These are phyloP conservation scores for Gymnoscopelus braueri DNA, from an alignment of 2,797 vertebrate genomes.

Conservation along the genomic window DNA sequence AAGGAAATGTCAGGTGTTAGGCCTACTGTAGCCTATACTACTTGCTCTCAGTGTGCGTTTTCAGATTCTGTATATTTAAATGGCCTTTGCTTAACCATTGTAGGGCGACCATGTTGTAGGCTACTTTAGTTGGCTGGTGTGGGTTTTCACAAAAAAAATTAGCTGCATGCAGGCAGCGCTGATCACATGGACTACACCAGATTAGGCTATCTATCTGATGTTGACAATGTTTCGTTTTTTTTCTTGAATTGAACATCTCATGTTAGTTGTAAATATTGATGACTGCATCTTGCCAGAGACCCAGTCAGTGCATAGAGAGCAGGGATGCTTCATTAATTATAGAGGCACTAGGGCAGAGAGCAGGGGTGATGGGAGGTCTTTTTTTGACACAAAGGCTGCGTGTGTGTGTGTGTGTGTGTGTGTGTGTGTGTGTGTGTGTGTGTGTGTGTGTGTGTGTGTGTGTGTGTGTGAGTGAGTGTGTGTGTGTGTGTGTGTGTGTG, in stretches of 20 bases:
- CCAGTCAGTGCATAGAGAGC: conserved; percentile 27
- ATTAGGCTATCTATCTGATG: background rate
- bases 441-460: conserved; percentile 26
- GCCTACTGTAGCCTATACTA: too few relatives aligned
- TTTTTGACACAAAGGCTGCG: conserved; percentile 34
- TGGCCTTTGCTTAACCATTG: too few relatives aligned
- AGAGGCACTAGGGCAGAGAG: conserved; percentile 59
- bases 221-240: conserved; percentile 29
- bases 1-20: too few relatives aligned
- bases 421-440: conserved; percentile 44
- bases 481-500: background rate
- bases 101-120: too few relatives aligned
- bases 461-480: background rate
- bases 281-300: conserved; percentile 65
- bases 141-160: too few relatives aligned
- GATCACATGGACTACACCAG: too few relatives aligned
- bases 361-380: conserved; percentile 64
- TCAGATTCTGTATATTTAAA: too few relatives aligned
- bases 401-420: conserved; percentile 30
- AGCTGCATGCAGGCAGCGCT: too few relatives aligned
- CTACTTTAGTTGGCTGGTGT: too few relatives aligned
- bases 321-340: conserved; percentile 70
- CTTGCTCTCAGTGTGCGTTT: too few relatives aligned
- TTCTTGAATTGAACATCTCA: conserved; percentile 57
- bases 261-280: conserved; percentile 78